phyloP scores from a whole-genome alignment of 2,113 vertebrate species.

The Calypte anna region DNA sequence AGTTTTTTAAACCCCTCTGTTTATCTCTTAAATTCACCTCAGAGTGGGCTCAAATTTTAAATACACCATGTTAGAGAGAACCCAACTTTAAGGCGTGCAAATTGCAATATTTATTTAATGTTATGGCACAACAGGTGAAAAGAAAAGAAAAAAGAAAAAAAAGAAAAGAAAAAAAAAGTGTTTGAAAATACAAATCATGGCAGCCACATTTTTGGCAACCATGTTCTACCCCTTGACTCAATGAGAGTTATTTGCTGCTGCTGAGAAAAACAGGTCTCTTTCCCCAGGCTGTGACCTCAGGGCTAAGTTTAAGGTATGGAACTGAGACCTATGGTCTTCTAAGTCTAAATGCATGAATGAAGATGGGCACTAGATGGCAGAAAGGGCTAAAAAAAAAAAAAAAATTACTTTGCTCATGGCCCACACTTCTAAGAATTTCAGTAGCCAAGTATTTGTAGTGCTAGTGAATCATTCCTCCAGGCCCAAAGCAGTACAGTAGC shows the following conservation, averaged over 20 bases:
- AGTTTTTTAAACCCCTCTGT: background rate
- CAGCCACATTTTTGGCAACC: background rate
- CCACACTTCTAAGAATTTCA: background rate
- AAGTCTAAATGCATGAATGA: background rate
- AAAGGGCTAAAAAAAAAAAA: background rate
- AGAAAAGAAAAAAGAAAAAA: background rate
- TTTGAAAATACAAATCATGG: background rate
- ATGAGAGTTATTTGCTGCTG: background rate
- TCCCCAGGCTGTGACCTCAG: background rate
- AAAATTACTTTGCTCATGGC: accelerated
- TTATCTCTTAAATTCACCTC: background rate
- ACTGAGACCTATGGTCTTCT: background rate
- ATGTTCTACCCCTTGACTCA: background rate
- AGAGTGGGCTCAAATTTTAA: background rate
- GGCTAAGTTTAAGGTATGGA: background rate
- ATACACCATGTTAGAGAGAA: background rate
- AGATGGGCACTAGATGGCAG: slow-evolving; percentile 24
- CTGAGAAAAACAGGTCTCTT: background rate
- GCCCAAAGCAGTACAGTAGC: background rate
- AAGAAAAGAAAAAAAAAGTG: background rate
- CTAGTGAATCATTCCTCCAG: background rate
- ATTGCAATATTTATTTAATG: background rate
- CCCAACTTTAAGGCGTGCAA: background rate
- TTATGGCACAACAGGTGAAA: background rate
- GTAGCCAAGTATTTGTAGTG: background rate